These are phyloP conservation scores for Zosterops pallidus DNA, from an alignment of 2,113 vertebrate species.

Conservation along the genomic window DNA sequence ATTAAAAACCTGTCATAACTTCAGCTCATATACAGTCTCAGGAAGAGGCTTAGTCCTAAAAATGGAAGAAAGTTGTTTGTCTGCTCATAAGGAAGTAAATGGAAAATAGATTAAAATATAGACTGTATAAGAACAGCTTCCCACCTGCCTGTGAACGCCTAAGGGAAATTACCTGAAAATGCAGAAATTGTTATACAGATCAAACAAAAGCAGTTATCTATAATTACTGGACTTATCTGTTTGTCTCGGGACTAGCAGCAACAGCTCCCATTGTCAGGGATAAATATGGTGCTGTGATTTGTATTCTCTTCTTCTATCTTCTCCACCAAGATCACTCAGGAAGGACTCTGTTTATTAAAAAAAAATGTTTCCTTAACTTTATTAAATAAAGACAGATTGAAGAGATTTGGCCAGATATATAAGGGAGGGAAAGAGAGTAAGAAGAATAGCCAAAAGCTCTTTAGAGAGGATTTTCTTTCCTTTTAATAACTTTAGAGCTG, in stretches of 20 bases:
- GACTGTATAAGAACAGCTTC: not conserved
- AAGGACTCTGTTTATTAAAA: not conserved
- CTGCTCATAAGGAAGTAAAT: not conserved
- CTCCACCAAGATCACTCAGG: not conserved
- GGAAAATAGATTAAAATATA: constrained; percentile 53
- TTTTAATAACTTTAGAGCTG: constrained; percentile 9
- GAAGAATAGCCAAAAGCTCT: not conserved
- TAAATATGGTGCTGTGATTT: not conserved
- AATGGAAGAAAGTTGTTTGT: constrained; percentile 12
- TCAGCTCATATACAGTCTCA: not conserved
- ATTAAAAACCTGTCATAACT: not conserved
- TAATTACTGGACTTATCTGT: constrained; percentile 64
- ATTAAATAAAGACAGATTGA: constrained; percentile 25
- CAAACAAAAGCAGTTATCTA: constrained; percentile 63
- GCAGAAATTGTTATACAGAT: constrained; percentile 45
- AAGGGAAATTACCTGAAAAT: constrained; percentile 54
- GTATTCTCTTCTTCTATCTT: not conserved
- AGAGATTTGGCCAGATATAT: constrained; percentile 6
- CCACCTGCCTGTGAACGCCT: not conserved
- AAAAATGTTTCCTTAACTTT: not conserved
- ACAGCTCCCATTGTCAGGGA: not conserved
- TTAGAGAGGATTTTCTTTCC: not conserved
- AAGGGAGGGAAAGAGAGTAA: not conserved
- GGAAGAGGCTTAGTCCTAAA: constrained; percentile 4
- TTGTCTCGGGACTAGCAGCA: constrained; percentile 26